Evolutionary conservation across 2,797 vertebrate species (phyloP), one percentile per base, ranked within the genome.

Genomic region (Euphonia xanthogaster): DNA sequence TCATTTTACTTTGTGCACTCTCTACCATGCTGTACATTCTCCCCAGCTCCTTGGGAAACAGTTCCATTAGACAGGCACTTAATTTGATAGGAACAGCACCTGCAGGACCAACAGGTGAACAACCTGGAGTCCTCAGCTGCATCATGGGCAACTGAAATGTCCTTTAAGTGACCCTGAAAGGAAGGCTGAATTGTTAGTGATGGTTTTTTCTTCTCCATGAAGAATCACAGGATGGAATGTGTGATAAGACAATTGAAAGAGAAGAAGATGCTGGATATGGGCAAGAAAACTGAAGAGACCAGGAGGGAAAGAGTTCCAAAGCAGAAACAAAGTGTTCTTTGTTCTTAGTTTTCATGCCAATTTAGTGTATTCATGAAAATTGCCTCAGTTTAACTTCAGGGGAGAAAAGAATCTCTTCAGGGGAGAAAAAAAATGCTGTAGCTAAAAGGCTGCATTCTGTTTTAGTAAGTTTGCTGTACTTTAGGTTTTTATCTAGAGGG

Each of bases 361-460:
- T 92, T 91, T 84, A 93, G 88, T 0, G 12, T 73, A 55, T 85
- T 92, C 44, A 11, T 66, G 90, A 90, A 95, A 96, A 96, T 88
- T 91, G 70, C 83, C 67, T 90, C 90, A 65, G 78, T 95, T 94
- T 94, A 90, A 78, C 94, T 90, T 93, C 66, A 77, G 62, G 58
- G 70, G 70, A 88, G 55, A 76, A 86, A 40, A 86, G 70, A 66
- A 91, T 19, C 88, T n/a, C 94, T 90, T 93, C 66, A 77, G 62
- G 58, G 70, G 70, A 88, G 55, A 76, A 86, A 40, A 86, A 66
- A 66, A 91, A 19, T 93, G 31, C 54, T 75, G 62, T 54, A 77
- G 77, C 75, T 91, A 53, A 72, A 94, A 87, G 70, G 68, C 72
- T 83, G n/a, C 42, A 57, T 86, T 61, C 50, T 88, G 50, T 63